Conservation (phyloP, 2,797 vertebrate species). For the Peromyscus nudipes region DNA sequence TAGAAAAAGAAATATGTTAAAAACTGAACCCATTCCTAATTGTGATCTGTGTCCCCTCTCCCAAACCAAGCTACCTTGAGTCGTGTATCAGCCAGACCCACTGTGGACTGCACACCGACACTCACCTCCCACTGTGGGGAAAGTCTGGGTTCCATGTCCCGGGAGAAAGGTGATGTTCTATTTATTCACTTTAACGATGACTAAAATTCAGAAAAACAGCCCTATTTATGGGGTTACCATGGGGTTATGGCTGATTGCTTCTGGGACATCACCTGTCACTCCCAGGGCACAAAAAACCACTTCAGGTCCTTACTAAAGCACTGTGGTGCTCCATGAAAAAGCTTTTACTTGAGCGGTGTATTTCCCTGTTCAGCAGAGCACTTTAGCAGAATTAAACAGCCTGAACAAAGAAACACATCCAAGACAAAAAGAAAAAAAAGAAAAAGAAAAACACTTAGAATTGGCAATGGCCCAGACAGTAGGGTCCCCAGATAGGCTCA, state of each 20-base stretch:
- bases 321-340: constrained; percentile 13
- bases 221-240: neutral
- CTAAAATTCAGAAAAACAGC: constrained; percentile 35
- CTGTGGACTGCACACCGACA: neutral
- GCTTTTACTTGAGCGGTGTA: neutral
- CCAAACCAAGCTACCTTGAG: neutral
- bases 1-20: neutral
- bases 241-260: constrained; percentile 6
- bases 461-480: neutral
- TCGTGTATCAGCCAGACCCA: neutral
- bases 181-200: neutral
- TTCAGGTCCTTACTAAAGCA: neutral
- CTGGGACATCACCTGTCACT: neutral
- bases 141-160: neutral
- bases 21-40: neutral
- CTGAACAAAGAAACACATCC: neutral
- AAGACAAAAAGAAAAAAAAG: neutral
- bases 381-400: constrained; percentile 15
- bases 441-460: neutral
- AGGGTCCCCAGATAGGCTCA: neutral
- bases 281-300: neutral
- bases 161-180: neutral
- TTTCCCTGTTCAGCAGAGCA: neutral
- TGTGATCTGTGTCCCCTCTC: neutral
- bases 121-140: neutral